Conservation (phyloP, 2,888 invertebrate genomes). For the Hyles lineata region DNA sequence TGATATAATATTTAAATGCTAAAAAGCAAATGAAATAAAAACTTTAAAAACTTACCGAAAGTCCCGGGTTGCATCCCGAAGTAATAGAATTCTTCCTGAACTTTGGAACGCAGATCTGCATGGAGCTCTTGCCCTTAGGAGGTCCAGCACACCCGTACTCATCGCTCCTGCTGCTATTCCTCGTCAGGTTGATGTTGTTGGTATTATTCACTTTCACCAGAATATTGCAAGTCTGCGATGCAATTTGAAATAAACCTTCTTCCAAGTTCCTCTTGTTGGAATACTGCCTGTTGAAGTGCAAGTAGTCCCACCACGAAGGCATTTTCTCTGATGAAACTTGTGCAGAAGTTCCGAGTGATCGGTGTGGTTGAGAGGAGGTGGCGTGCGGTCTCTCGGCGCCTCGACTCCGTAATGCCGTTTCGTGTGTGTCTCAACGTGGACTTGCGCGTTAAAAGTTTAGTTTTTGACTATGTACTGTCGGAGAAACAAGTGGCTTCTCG, state of each 20-base stretch:
- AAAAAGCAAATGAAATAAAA: conserved; percentile 22
- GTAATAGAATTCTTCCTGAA: conserved; percentile 78
- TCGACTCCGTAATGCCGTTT: conserved; percentile 52
- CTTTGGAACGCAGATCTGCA: conserved; percentile 86
- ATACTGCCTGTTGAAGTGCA: conserved; percentile 79
- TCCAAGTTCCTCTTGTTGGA: conserved; percentile 87
- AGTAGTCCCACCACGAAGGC: conserved; percentile 87
- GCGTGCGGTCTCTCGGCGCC: conserved; percentile 49
- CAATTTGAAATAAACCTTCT: conserved; percentile 91
- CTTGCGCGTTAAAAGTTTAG: conserved; percentile 76
- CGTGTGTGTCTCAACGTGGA: conserved; percentile 50
- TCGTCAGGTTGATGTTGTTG: conserved; percentile 88
- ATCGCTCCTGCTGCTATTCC: conserved; percentile 86
- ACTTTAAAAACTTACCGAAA: conserved; percentile 81
- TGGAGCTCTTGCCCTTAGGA: conserved; percentile 71
- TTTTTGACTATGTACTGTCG: conserved; percentile 55
- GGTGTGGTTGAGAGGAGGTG: conserved; percentile 7
- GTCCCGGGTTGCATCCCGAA: conserved; percentile 84
- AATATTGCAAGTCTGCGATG: conserved; percentile 91
- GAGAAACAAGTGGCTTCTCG: conserved; percentile 37
- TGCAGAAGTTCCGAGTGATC: conserved; percentile 48
- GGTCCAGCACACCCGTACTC: conserved; percentile 83
- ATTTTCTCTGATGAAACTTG: conserved; percentile 67
- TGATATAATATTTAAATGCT: not conserved
- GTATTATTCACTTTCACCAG: conserved; percentile 91